Evolutionary conservation across 2,888 invertebrate species (phyloP), one percentile per base, ranked within the genome.

Genomic region (Parnassius smintheus): DNA sequence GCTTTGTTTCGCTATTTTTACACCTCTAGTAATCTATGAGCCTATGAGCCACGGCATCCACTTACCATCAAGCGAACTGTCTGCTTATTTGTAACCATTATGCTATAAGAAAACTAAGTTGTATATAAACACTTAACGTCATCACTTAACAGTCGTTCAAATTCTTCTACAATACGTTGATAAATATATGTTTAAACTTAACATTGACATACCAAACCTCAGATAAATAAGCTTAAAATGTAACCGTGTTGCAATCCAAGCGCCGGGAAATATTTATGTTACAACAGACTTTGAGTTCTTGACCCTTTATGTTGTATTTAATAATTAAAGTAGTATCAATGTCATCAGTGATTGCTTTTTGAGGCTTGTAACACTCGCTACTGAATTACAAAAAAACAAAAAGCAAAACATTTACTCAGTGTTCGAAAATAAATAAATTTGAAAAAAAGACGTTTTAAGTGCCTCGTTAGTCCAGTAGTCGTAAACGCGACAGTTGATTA

Each of bases 211-310:
- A 51, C 45, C 56, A n/a, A 48, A 45, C 45, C 61, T n/a, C 45
- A 22, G 52, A 46, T 46, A 61, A 41, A 18, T 41, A 41, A 61
- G 52, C 56, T 18, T 52, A 57, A 61, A 49, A 48, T 18, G 11
- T 25, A 25, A 25, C 46, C 11, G 22, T 61, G 57, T 57, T 41
- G 56, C 61, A 61, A 61, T 9, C 12, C 9, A 11, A 22, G 54
- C 45, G 48, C 11, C 2, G 45, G 45, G 59, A 59, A 25, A 56
- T 56, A 60, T 22, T 55, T 61, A 61, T 56, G 56, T 56, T 56
- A 61, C 25, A 35, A 9, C 1, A 35, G n/a, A 46, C 46, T 46
- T n/a, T n/a, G 46, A 35, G 62, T 41, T 52, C 57, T 53, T 62
- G 62, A 62, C 52, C 52, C 61, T 62, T 42, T 57, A n/a, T 35